These are phyloP conservation scores for Petrocephalus zakoni DNA, from an alignment of 2,113 vertebrate genomes.

Conservation along the genomic window DNA sequence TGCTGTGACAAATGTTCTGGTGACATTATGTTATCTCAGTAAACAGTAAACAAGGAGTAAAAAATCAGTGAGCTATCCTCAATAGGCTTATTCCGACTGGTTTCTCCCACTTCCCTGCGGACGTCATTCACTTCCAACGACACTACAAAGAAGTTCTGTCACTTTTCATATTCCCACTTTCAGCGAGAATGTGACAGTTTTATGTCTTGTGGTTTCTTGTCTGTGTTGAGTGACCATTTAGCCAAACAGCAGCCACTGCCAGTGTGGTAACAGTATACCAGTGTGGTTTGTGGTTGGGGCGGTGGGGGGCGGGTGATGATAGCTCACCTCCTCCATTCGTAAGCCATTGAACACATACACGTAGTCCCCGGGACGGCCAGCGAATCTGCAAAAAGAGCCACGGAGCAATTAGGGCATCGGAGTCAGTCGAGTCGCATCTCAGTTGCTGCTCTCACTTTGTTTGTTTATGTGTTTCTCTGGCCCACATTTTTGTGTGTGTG, in stretches of 20 bases:
- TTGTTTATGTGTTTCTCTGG: no score
- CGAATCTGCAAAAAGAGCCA: conserved; percentile 66
- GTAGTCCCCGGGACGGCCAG: conserved; percentile 82
- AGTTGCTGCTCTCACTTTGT: not conserved
- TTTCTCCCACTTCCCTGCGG: not conserved
- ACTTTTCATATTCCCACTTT: not conserved
- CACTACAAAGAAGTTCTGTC: not conserved
- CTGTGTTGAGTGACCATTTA: not conserved
- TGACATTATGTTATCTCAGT: not conserved
- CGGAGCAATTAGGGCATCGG: not conserved
- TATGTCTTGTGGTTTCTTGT: not conserved
- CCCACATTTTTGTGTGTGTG: not conserved
- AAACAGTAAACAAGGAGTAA: not conserved
- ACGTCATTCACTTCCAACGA: not conserved
- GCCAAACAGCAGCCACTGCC: not conserved
- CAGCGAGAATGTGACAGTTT: not conserved
- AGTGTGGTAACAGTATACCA: not conserved
- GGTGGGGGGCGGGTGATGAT: not conserved
- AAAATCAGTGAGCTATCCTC: not conserved
- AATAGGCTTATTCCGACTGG: not conserved
- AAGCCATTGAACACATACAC: conserved; percentile 86
- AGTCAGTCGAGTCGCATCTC: not conserved
- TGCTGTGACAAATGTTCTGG: not conserved
- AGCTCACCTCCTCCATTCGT: conserved; percentile 86
- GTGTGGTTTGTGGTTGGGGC: not conserved